phyloP scores from a whole-genome alignment of 2,113 vertebrate species.

The Nyctibius bracteatus region DNA sequence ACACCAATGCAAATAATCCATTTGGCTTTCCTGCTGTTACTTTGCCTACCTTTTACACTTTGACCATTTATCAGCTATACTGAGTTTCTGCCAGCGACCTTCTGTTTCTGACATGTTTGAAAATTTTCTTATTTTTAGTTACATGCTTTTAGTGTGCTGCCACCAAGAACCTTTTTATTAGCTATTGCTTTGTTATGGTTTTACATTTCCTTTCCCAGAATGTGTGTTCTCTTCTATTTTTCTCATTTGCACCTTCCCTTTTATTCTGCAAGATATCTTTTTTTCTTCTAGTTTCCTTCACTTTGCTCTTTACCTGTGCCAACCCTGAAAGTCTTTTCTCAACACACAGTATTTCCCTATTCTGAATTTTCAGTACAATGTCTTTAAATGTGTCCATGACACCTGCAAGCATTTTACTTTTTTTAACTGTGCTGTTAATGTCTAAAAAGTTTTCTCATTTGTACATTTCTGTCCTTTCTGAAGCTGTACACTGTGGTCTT shows the following conservation, averaged over 20 bases:
- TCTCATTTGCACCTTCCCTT: background rate
- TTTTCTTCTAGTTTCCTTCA: background rate
- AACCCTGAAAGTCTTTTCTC: background rate
- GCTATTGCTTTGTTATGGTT: background rate
- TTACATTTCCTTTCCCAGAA: background rate
- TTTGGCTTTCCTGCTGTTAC: background rate
- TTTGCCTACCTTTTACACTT: background rate
- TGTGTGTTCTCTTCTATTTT: background rate
- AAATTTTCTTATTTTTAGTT: background rate
- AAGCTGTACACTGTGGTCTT: background rate
- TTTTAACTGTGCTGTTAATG: background rate
- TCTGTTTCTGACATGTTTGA: slow-evolving; percentile 1
- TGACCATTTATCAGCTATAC: background rate
- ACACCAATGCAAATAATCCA: background rate
- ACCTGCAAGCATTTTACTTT: background rate
- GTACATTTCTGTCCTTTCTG: background rate
- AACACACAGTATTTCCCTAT: background rate
- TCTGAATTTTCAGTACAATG: background rate
- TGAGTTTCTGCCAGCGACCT: background rate
- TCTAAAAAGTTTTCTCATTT: background rate
- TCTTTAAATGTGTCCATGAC: background rate
- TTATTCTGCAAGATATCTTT: background rate
- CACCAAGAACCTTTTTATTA: background rate
- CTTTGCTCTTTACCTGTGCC: background rate
- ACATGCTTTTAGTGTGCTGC: background rate